Percentiles rank a stretch among this genome's conserved stretches.
Evolutionary conservation across 2,797 vertebrate species (phyloP).

Genomic region (Bryconaethiops microstoma): DNA sequence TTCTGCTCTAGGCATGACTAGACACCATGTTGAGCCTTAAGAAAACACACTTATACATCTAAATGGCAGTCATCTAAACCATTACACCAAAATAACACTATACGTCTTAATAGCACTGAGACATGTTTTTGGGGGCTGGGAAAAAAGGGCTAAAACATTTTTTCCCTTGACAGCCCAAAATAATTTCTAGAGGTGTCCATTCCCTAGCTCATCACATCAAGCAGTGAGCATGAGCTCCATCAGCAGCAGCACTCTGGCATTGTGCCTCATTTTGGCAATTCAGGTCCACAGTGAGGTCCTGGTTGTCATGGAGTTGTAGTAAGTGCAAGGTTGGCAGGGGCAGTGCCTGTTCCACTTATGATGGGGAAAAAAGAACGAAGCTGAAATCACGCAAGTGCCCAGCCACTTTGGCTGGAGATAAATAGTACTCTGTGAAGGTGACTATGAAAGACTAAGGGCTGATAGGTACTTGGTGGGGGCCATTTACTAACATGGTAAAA

Average conservation of each 20-base stretch:
- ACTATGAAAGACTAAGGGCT: conserved; percentile 16
- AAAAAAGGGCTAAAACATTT: background rate
- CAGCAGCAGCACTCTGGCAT: background rate
- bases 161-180: background rate
- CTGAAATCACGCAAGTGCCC: conserved; percentile 25
- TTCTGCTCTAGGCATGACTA: background rate
- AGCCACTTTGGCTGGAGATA: conserved; percentile 4
- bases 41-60: background rate
- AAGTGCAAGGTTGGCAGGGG: conserved; percentile 41
- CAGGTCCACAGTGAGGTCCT: conserved; percentile 33
- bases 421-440: conserved; percentile 30
- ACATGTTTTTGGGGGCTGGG: background rate
- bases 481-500: conserved; percentile 41
- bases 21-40: background rate
- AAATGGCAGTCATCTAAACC: too few relatives aligned
- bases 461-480: background rate
- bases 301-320: conserved; percentile 24
- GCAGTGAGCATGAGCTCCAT: conserved; percentile 4
- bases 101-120: background rate
- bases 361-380: conserved; percentile 22
- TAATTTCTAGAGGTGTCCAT: background rate
- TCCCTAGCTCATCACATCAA: conserved; percentile 15
- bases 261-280: conserved; percentile 7
- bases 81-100: too few relatives aligned
- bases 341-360: conserved; percentile 31